These are phyloP conservation scores for Halocaridina rubra DNA, from an alignment of 2,888 invertebrate species.

Conservation along the genomic window DNA sequence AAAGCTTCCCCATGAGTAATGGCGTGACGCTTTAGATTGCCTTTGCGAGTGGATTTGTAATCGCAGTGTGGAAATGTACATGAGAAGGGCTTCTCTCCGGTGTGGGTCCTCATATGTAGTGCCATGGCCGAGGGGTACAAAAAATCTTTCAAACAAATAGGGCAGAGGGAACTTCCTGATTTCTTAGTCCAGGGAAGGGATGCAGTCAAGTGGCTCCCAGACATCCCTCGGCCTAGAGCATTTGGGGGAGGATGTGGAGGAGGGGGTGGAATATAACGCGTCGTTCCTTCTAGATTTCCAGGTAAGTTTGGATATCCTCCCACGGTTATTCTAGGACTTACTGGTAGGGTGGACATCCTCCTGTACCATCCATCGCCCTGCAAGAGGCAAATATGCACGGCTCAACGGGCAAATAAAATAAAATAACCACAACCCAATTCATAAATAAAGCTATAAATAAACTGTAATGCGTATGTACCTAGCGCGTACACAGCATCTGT, in stretches of 20 bases:
- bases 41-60: conserved; percentile 48
- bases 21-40: conserved; percentile 46
- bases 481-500: background rate
- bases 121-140: conserved; percentile 45
- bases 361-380: conserved; percentile 47
- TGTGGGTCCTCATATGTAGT: conserved; percentile 92
- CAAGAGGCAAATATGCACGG: conserved; percentile 54
- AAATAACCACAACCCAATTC: too few species aligned
- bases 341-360: conserved; percentile 34
- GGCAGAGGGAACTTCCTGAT: conserved; percentile 22
- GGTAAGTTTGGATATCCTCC: conserved; percentile 30
- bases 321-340: conserved; percentile 18
- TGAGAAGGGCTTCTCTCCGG: conserved; percentile 95
- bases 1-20: conserved; percentile 42
- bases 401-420: conserved; percentile 31
- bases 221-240: background rate
- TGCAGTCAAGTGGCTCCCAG: too few species aligned
- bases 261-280: conserved; percentile 16
- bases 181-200: conserved; percentile 18
- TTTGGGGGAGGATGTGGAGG: background rate
- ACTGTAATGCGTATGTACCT: too few species aligned
- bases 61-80: conserved; percentile 48
- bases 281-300: conserved; percentile 24
- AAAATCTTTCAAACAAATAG: conserved; percentile 47
- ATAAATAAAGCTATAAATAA: too few species aligned